Percentiles rank a stretch among this genome's conserved stretches.
These are phyloP conservation scores for Syngnathus scovelli DNA, from an alignment of 2,113 vertebrate genomes.

Conservation along the genomic window DNA sequence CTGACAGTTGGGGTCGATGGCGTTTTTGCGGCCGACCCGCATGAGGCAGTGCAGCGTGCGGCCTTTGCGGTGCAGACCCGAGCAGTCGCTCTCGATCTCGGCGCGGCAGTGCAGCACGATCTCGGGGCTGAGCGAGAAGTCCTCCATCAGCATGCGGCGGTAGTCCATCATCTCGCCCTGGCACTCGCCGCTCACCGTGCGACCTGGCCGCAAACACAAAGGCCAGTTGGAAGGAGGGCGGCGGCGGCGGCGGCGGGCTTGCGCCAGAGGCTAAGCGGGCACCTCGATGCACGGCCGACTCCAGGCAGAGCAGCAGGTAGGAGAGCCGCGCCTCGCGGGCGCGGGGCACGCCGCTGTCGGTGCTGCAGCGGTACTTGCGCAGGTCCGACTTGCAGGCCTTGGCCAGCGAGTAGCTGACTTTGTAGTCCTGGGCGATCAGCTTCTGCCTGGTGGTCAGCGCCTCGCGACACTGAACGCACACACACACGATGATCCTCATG, in stretches of 20 bases:
- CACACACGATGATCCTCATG: not conserved
- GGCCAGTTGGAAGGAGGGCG: not conserved
- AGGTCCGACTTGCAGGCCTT: constrained; percentile 91
- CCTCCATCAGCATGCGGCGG: constrained; percentile 93
- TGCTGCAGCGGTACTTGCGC: constrained; percentile 86
- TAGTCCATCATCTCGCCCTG: constrained; percentile 97
- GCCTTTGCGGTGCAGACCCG: constrained; percentile 88
- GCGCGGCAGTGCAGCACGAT: constrained; percentile 90
- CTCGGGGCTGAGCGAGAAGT: constrained; percentile 90
- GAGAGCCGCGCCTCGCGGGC: constrained; percentile 88
- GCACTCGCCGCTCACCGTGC: constrained; percentile 88
- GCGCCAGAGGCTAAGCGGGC: not conserved
- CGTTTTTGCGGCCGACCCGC: constrained; percentile 82
- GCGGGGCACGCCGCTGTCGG: constrained; percentile 85
- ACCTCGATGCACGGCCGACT: constrained; percentile 92
- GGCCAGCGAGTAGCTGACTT: constrained; percentile 93
- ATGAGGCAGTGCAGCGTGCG: constrained; percentile 95
- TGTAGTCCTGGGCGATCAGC: constrained; percentile 93
- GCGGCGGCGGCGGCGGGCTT: too few relatives aligned
- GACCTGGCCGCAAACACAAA: constrained; percentile 65
- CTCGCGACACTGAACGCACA: constrained; percentile 80
- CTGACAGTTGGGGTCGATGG: constrained; percentile 82
- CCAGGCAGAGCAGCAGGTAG: constrained; percentile 90
- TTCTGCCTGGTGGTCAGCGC: constrained; percentile 90
- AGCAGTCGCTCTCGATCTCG: constrained; percentile 91